These are phyloP conservation scores for Tenrec ecaudatus DNA, from an alignment of 2,113 vertebrate genomes.

Conservation along the genomic window DNA sequence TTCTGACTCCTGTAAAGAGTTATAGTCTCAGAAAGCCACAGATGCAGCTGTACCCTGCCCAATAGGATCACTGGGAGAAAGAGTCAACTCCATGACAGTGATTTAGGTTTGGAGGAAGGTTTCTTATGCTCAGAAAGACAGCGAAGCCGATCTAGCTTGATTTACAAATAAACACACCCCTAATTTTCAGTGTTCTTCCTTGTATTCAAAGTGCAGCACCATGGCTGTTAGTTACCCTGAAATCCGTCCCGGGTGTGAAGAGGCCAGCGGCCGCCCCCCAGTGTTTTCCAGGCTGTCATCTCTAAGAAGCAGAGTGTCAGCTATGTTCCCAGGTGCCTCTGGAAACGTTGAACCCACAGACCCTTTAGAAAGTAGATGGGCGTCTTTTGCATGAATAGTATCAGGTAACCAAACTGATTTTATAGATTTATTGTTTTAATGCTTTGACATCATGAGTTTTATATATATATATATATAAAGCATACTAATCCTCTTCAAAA, in stretches of 20 bases:
- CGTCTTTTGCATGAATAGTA: not conserved
- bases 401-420: constrained; percentile 78
- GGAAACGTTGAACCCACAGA: not conserved
- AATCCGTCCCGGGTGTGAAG: not conserved
- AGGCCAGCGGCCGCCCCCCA: not conserved
- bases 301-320: not conserved
- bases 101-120: not conserved
- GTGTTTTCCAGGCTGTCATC: not conserved
- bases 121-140: constrained; percentile 69
- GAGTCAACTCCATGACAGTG: too few species aligned
- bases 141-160: constrained; percentile 74
- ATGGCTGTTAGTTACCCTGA: not conserved
- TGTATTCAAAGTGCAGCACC: constrained; percentile 68
- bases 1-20: too few species aligned
- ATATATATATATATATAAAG: not conserved
- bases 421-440: constrained; percentile 73
- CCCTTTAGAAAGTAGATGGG: not conserved
- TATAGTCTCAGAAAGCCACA: too few species aligned
- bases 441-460: constrained; percentile 75
- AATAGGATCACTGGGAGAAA: too few species aligned
- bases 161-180: constrained; percentile 70
- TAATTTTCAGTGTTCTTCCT: constrained; percentile 80
- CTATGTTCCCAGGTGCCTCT: not conserved
- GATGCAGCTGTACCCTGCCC: too few species aligned
- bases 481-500: not conserved